phyloP scores from a whole-genome alignment of 2,113 vertebrate species.

The Poeciliopsis turrubarensis region DNA sequence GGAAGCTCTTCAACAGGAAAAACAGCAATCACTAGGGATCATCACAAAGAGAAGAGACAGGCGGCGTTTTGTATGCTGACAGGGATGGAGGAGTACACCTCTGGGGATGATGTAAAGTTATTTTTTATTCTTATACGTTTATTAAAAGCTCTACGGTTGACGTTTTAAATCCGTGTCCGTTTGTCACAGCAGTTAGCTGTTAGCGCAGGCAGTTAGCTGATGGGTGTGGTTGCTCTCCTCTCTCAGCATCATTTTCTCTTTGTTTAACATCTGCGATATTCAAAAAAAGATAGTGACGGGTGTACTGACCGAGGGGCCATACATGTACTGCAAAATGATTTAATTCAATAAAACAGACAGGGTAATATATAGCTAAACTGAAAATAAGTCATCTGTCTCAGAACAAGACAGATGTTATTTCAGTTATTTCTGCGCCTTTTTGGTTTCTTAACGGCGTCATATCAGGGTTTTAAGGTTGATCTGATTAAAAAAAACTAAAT shows the following conservation, averaged over 20 bases:
- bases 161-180: neutral
- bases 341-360: neutral
- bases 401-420: too few relatives aligned
- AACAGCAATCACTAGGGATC: slow-evolving; percentile 6
- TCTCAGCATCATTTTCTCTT: neutral
- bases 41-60: neutral
- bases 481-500: too few relatives aligned
- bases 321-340: neutral
- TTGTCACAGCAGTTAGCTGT: neutral
- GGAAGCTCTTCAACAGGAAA: slow-evolving; percentile 3
- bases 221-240: slow-evolving; percentile 11
- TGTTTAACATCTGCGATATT: neutral
- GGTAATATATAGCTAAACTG: neutral
- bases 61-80: neutral
- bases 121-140: neutral
- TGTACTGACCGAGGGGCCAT: neutral
- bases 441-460: too few relatives aligned
- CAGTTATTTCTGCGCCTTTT: too few relatives aligned
- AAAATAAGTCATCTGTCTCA: neutral
- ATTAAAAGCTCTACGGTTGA: neutral
- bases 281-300: neutral
- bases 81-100: slow-evolving; percentile 79
- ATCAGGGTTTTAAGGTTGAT: too few relatives aligned
- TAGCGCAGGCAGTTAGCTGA: slow-evolving; percentile 9
- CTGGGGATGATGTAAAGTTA: slow-evolving; percentile 74